phyloP scores from a whole-genome alignment of 2,797 vertebrate species.

The Fringilla coelebs region DNA sequence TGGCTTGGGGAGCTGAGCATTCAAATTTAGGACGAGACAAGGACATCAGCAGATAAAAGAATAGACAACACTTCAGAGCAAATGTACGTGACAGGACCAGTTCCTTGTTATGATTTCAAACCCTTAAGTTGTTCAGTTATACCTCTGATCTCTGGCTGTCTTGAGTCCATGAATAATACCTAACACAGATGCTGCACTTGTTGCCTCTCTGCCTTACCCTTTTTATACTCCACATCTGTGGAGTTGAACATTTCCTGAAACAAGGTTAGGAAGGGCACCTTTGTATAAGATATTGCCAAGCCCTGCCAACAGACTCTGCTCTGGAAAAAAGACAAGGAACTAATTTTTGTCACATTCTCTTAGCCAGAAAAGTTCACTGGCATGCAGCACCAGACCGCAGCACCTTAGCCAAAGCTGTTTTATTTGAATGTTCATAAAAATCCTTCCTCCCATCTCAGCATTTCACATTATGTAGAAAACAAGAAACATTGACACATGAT shows the following conservation, averaged over 20 bases:
- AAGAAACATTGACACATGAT: not conserved
- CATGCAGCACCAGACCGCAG: not conserved
- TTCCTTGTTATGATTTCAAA: not conserved
- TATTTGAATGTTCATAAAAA: not conserved
- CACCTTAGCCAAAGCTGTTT: not conserved
- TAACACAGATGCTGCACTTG: not conserved
- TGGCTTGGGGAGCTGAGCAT: fast-evolving
- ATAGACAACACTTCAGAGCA: not conserved
- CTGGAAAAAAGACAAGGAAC: not conserved
- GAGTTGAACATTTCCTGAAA: not conserved
- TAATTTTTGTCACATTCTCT: not conserved
- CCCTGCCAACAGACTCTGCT: not conserved
- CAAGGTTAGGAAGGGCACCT: not conserved
- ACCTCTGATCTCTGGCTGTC: not conserved
- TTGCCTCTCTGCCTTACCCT: not conserved
- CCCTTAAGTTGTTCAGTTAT: not conserved
- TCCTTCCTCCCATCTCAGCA: not conserved
- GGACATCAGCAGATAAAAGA: not conserved
- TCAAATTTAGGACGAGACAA: not conserved
- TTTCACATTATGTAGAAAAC: not conserved
- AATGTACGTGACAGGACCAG: not conserved
- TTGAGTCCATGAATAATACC: not conserved
- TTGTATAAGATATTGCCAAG: not conserved
- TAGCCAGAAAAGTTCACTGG: not conserved
- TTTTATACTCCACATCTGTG: not conserved